Percentiles rank a stretch among this genome's conserved stretches.
These are phyloP conservation scores for Penaeus indicus DNA, from an alignment of 1,140 invertebrate genomes.

Conservation along the genomic window DNA sequence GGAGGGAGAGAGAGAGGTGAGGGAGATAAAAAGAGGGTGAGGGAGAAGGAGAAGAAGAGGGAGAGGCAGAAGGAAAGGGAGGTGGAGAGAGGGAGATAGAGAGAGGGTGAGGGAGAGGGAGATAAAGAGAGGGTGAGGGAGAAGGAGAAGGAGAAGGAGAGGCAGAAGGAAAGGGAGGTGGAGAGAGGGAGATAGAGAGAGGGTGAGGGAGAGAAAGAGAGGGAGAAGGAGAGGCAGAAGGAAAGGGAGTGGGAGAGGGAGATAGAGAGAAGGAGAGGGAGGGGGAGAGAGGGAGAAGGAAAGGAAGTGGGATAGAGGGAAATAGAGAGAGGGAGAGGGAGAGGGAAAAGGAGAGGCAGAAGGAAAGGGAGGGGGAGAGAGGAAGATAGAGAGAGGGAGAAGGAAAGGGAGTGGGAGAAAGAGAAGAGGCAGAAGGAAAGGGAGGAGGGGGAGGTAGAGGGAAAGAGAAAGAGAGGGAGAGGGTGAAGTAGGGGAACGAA, in stretches of 20 bases:
- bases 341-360: background rate
- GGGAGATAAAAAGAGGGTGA: background rate
- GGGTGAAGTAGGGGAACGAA: background rate
- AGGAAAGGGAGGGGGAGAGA: too few relatives aligned
- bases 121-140: background rate
- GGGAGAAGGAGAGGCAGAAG: slow-evolving; percentile 8
- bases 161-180: background rate
- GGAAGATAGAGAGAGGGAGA: too few relatives aligned
- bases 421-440: too few relatives aligned
- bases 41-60: background rate
- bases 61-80: background rate
- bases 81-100: too few relatives aligned
- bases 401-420: too few relatives aligned
- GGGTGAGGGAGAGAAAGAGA: background rate
- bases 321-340: background rate
- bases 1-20: background rate
- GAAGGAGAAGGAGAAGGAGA: background rate
- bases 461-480: background rate
- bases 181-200: slow-evolving; percentile 22
- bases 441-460: slow-evolving; percentile 7
- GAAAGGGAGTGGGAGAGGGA: slow-evolving; percentile 9
- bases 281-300: slow-evolving; percentile 26
- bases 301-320: background rate
- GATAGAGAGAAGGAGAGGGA: background rate
- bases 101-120: too few relatives aligned